These are phyloP conservation scores for Siniperca chuatsi DNA, from an alignment of 2,113 vertebrate species.

Conservation along the genomic window DNA sequence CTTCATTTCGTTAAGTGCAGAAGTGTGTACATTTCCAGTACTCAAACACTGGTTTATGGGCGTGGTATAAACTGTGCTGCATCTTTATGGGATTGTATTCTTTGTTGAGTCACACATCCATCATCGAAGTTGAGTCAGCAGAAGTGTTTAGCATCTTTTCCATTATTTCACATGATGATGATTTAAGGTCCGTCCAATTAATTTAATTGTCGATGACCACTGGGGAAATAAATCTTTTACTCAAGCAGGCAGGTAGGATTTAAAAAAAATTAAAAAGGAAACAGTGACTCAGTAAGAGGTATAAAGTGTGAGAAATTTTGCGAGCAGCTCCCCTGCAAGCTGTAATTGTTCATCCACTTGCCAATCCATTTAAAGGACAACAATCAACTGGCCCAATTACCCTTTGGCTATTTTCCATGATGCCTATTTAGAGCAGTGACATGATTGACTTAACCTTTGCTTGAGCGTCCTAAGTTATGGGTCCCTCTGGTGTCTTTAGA, in stretches of 20 bases:
- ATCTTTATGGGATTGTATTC: conserved; percentile 50
- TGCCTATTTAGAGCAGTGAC: conserved; percentile 32
- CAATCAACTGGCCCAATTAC: conserved; percentile 53
- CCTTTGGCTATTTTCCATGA: conserved; percentile 52
- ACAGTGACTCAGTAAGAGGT: neutral
- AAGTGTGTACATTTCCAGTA: neutral
- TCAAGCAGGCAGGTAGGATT: neutral
- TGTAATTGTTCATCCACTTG: conserved; percentile 21
- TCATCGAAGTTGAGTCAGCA: conserved; percentile 51
- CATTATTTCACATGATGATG: conserved; percentile 16
- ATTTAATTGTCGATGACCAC: conserved; percentile 25
- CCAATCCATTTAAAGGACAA: conserved; percentile 42
- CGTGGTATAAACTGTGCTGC: neutral
- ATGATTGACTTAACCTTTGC: conserved; percentile 75
- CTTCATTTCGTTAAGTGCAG: conserved; percentile 65
- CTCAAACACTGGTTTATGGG: conserved; percentile 1
- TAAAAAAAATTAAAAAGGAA: conserved; percentile 18
- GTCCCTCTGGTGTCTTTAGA: conserved; percentile 56
- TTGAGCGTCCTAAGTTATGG: conserved; percentile 2
- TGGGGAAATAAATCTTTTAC: conserved; percentile 22
- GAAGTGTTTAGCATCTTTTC: conserved; percentile 30
- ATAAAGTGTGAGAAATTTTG: neutral
- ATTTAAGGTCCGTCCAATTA: conserved; percentile 37
- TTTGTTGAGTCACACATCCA: conserved; percentile 39
- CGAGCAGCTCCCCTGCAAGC: neutral